Conservation (phyloP, 1,140 invertebrate species). For the Lamellibrachia luymesi region DNA sequence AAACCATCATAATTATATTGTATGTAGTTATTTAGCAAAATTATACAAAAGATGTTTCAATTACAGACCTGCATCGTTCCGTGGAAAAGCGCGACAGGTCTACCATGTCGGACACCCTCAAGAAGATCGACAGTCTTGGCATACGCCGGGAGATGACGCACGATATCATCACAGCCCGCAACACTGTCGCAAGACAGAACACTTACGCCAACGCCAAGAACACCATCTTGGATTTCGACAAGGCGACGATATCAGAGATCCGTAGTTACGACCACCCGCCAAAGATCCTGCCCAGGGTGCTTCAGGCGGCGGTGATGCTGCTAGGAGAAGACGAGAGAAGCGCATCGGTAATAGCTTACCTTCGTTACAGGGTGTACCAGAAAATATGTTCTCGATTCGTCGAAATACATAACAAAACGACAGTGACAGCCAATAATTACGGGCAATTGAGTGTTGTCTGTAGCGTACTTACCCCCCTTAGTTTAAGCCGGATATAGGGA, state of each 20-base stretch:
- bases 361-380: neutral
- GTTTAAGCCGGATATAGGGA: neutral
- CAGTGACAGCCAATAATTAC: neutral
- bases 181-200: neutral
- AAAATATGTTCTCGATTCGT: neutral
- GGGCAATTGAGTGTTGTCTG: neutral
- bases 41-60: neutral
- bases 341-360: constrained; percentile 18
- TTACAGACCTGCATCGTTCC: neutral
- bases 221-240: constrained; percentile 24
- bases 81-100: neutral
- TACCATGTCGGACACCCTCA: neutral
- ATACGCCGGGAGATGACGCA: neutral
- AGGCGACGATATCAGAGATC: constrained; percentile 26
- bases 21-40: neutral
- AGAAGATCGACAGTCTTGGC: neutral
- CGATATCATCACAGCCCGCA: neutral
- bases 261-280: constrained; percentile 23
- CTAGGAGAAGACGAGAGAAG: constrained; percentile 25
- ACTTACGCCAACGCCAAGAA: neutral
- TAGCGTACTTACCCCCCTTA: neutral
- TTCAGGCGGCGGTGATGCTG: constrained; percentile 25
- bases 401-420: neutral
- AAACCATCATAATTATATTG: no score
- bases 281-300: constrained; percentile 17